Evolutionary conservation across 2,888 invertebrate genomes (phyloP), one percentile per base, ranked within the genome.

Genomic region (Ganaspis brasiliensis): DNA sequence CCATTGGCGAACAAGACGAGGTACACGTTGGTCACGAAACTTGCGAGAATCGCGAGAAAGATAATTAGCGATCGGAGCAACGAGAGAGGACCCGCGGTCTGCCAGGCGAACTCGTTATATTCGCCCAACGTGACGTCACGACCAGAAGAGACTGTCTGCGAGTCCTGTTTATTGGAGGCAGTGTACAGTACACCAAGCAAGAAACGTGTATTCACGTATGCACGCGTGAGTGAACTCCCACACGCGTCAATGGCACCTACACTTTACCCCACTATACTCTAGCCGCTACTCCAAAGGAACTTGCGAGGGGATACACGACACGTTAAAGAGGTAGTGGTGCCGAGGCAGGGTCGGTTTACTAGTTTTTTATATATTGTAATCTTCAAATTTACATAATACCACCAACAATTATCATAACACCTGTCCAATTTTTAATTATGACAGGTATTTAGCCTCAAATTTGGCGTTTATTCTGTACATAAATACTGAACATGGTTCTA

Each of bases 121-220:
- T 85, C 88, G 87, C 86, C 85, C 87, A 75, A 78, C 78, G 81
- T 88, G 87, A 87, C 87, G 87, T 87, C 87, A 87, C 45, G 75
- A 77, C 77, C 79, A 79, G 84, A 81, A 79, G 78, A 76, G 76
- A 70, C 79, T 76, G 81, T 77, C 71, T 74, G n/a, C 4, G 61
- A 52, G 49, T 67, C 55, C 72, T 73, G 24, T 16, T 24, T 24
- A 57, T 4, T 57, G 26, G 14, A 61, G 9, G 35, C 35, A 14
- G 19, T 57, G 19, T 10, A 40, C 5, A 5, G 19, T 74, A 49
- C 74, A 78, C 76, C 77, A 71, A 78, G 37, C 82, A 67, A 73
- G 56, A 76, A 83, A 78, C 78, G 80, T 59, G 67, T 79, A 78
- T 61, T 78, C 77, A 76, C 78, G 9, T 8, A 52, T 26, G 45